Evolutionary conservation across 2,888 invertebrate species (phyloP).

Genomic region (Mimumesa dahlbomi): DNA sequence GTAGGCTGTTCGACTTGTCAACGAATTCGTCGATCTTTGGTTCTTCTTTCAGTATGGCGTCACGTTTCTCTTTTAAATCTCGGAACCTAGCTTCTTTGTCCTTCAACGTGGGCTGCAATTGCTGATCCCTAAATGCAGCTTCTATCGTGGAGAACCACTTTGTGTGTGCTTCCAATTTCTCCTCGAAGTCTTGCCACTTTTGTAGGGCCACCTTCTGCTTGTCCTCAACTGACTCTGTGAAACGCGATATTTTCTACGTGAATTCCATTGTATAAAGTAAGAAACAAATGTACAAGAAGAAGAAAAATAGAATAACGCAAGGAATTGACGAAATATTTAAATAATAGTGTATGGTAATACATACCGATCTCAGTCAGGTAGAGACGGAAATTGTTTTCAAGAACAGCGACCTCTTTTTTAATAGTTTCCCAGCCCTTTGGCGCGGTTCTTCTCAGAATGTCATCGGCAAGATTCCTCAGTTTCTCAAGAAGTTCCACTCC

Average conservation of each 20-base stretch:
- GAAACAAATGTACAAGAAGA: background rate
- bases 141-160: slow-evolving; percentile 94
- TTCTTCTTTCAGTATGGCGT: slow-evolving; percentile 90
- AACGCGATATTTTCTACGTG: background rate
- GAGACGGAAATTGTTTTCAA: slow-evolving; percentile 86
- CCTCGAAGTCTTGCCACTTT: slow-evolving; percentile 94
- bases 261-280: background rate
- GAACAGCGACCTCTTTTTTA: slow-evolving; percentile 86
- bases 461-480: slow-evolving; percentile 85
- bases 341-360: slow-evolving; percentile 31
- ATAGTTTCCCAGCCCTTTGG: slow-evolving; percentile 88
- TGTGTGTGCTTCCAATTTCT: slow-evolving; percentile 88
- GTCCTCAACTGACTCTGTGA: slow-evolving; percentile 84
- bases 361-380: slow-evolving; percentile 85
- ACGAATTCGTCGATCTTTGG: slow-evolving; percentile 93
- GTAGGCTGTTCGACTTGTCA: slow-evolving; percentile 92
- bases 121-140: slow-evolving; percentile 92
- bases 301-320: background rate
- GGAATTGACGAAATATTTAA: background rate
- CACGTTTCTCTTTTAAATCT: slow-evolving; percentile 87
- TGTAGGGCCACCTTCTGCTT: slow-evolving; percentile 88
- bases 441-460: slow-evolving; percentile 90
- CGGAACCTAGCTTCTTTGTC: slow-evolving; percentile 91
- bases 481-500: slow-evolving; percentile 86
- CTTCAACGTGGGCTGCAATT: slow-evolving; percentile 88